Evolutionary conservation across 2,113 vertebrate genomes (phyloP).

Genomic region (Urocynchramus pylzowi): DNA sequence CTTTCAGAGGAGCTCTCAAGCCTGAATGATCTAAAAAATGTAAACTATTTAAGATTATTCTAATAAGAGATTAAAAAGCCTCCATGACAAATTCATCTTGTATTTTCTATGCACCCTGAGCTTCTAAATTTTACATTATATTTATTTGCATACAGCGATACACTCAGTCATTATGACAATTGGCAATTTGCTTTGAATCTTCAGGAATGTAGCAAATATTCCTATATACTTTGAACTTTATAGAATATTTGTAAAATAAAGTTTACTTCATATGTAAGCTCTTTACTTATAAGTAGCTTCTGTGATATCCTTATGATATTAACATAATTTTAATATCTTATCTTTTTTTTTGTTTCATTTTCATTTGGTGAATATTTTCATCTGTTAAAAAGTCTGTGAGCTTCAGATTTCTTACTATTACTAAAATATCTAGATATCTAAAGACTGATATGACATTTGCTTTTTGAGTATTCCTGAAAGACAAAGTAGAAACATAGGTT

Average conservation of each 20-base stretch:
- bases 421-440: not conserved
- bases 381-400: not conserved
- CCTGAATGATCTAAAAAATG: not conserved
- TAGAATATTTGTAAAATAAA: not conserved
- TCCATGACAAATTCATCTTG: accelerated
- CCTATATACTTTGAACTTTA: not conserved
- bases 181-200: not conserved
- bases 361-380: not conserved
- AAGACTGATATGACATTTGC: not conserved
- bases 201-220: not conserved
- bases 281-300: not conserved
- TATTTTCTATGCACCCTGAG: not conserved
- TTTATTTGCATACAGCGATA: not conserved
- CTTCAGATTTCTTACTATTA: not conserved
- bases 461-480: not conserved
- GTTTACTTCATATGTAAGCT: not conserved
- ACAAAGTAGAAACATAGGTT: not conserved
- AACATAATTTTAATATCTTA: not conserved
- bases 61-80: not conserved
- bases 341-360: not conserved
- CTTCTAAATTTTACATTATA: not conserved
- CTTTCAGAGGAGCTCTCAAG: not conserved
- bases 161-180: not conserved
- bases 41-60: not conserved
- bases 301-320: not conserved